Evolutionary conservation across 2,113 vertebrate genomes (phyloP).

Genomic region (Arvicanthis niloticus): DNA sequence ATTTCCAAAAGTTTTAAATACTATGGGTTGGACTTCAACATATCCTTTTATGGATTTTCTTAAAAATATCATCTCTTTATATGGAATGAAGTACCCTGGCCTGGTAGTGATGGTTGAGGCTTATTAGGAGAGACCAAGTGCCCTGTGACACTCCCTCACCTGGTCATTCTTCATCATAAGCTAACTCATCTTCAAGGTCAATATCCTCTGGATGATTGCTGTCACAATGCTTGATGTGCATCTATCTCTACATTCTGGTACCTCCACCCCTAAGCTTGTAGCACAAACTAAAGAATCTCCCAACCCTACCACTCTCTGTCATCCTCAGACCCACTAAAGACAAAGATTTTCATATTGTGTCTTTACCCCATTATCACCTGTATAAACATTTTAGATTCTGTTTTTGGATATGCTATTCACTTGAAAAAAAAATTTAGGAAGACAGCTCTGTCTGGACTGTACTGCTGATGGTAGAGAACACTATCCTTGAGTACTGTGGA

Average conservation of each 20-base stretch:
- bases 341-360: background rate
- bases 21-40: background rate
- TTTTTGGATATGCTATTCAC: background rate
- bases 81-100: background rate
- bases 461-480: background rate
- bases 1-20: background rate
- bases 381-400: background rate
- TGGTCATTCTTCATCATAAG: no score
- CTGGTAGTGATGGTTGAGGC: background rate
- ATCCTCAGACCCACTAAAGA: background rate
- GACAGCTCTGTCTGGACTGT: background rate
- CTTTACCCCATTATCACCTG: background rate
- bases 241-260: no score
- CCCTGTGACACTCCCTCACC: background rate
- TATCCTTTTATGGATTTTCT: background rate
- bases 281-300: no score
- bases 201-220: background rate
- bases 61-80: background rate
- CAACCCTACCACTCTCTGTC: background rate
- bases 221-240: background rate
- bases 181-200: background rate
- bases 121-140: background rate
- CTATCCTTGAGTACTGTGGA: background rate
- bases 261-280: background rate
- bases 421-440: background rate